Evolutionary conservation across 64 coral and sea anemone genomes (phyloP), one percentile per base, ranked within the genome.

Genomic region (Porites lutea): DNA sequence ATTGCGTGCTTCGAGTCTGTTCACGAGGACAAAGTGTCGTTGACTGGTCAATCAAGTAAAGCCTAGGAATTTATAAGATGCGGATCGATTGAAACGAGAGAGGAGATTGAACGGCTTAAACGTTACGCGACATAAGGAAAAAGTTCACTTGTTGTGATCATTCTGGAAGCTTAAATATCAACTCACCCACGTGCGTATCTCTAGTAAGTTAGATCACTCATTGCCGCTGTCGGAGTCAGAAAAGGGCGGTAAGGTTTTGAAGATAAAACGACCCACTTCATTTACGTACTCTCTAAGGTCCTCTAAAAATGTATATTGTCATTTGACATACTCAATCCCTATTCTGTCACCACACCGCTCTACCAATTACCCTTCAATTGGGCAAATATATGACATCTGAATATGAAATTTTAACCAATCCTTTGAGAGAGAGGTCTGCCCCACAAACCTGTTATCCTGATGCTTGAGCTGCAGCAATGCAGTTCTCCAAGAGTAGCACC

Each of bases 1-100:
- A 82, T 84, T 84, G 47, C 81, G 64, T 84, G 81, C 45, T 37
- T 37, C 27, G 81, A 22, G 60, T 68, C 81, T 50, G 63, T 63
- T 65, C 46, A 52, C 62, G 69, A 50, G 46, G 10, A 2, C 48
- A 8, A 52, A 18, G 27, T 57, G 54, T 68, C 63, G 15, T 83
- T 83, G 60, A 46, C 18, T 66, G 18, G 37, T 65, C 27, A 37
- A 37, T 37, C 46, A 69, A 11, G 23, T 68, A 10, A 21, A 19
- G 11, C 2, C 3, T 50, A 48, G 69, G 27, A 68, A 68, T 11
- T 2, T 69, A 18, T 5, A 80, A 63, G n/a, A 84, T 8, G 18
- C 51, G 63, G 81, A 84, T 84, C 52, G 69, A 37, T 37, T 48
- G 10, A 48, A 82, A 46, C 7, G 4, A 48, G 21, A 79, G 7